Evolutionary conservation across 2,888 invertebrate genomes (phyloP), one percentile per base, ranked within the genome.

Genomic region (Agonopterix heracliana): DNA sequence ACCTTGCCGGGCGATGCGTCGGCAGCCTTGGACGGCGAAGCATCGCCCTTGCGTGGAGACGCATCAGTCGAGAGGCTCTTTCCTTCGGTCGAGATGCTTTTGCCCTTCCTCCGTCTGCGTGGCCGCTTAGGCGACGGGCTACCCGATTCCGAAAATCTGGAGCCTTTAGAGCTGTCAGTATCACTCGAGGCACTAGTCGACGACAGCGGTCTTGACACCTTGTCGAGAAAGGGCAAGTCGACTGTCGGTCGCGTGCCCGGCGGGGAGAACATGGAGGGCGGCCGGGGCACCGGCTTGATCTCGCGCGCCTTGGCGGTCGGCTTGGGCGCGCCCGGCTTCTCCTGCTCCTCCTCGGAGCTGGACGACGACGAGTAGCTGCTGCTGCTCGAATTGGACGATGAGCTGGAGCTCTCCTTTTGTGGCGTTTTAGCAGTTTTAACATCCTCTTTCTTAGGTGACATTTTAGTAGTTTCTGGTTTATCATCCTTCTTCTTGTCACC

Each of bases 171-270:
- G 71, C 80, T 83, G 61, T 91, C 91, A 65, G 92, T 90, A 73
- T 91, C 91, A 83, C 91, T 91, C 71, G 91, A 90, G 78, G 89
- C 85, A 74, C 90, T 90, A 75, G 90, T 90, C 61, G 90, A 90
- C 76, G 91, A 91, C 84, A 90, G 83, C 69, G 92, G 91, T 88
- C 90, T 92, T 90, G 92, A 90, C 89, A 90, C 93, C 92, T 92
- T 93, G 92, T 92, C 92, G 90, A 93, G 93, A 93, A 93, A 93
- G 92, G 93, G 92, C 92, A 92, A 91, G 90, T 92, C 92, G 86
- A 91, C 90, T 72, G 89, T 88, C 51, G 84, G 87, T 66, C 89
- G 84, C 68, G 85, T 66, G 58, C 82, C 82, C 38, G 84, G 82
- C 49, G 89, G 87, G 48, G 86, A 86, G 61, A 87, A 87, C 70